Percentiles rank a stretch among this genome's conserved stretches.
These are phyloP conservation scores for Oedothorax gibbosus DNA, from an alignment of 1,140 invertebrate species.

Conservation along the genomic window DNA sequence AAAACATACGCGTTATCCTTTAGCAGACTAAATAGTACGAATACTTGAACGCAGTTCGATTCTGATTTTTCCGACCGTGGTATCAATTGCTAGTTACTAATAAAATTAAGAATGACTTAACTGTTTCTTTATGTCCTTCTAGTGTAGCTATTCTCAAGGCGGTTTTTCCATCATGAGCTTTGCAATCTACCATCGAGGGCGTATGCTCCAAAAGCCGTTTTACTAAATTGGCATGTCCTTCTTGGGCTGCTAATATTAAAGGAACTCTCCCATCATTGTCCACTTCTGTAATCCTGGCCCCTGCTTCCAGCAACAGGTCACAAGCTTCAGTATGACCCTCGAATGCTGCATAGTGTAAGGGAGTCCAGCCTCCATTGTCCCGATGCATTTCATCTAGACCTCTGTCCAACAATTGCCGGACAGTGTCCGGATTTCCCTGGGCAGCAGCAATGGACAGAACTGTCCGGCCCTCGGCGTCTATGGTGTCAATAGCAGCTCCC, in stretches of 20 bases:
- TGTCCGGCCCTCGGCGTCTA: constrained; percentile 90
- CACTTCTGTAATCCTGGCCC: constrained; percentile 88
- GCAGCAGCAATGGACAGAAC: constrained; percentile 83
- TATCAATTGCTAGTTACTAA: background rate
- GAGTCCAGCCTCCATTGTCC: constrained; percentile 85
- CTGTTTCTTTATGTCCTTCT: constrained; percentile 86
- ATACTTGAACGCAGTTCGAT: no score
- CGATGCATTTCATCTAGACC: constrained; percentile 91
- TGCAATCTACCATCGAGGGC: constrained; percentile 83
- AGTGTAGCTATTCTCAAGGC: constrained; percentile 89
- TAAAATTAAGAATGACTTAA: constrained; percentile 65
- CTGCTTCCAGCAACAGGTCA: constrained; percentile 87
- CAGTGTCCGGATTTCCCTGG: constrained; percentile 85
- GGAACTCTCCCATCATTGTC: constrained; percentile 96
- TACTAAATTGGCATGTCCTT: constrained; percentile 83
- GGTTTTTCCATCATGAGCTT: constrained; percentile 93
- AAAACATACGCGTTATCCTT: background rate
- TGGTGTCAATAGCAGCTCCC: constrained; percentile 89
- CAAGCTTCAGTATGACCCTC: constrained; percentile 90
- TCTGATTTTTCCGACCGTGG: background rate
- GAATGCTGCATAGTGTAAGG: constrained; percentile 85
- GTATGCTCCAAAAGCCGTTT: constrained; percentile 79
- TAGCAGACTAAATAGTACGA: background rate
- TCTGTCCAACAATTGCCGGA: constrained; percentile 87
- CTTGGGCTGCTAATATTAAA: constrained; percentile 88